phyloP scores from a whole-genome alignment of 2,888 invertebrate species.

The Galeopsomyia nigrocyanea region DNA sequence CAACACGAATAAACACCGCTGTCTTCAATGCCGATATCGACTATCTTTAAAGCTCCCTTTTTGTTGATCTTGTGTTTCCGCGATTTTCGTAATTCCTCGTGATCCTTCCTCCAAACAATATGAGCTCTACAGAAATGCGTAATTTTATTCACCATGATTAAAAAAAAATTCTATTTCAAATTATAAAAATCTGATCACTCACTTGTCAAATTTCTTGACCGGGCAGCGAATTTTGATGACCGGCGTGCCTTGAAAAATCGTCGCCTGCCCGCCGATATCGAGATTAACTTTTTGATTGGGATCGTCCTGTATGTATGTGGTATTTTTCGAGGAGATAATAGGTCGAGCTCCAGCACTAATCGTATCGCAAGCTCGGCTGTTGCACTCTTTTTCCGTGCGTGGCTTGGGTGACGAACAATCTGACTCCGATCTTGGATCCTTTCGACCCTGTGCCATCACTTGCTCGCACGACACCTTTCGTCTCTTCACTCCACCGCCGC shows the following conservation, averaged over 20 bases:
- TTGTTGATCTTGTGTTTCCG: conserved; percentile 90
- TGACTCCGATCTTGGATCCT: conserved; percentile 82
- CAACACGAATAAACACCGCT: conserved; percentile 89
- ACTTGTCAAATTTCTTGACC: conserved; percentile 80
- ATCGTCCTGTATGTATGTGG: conserved; percentile 86
- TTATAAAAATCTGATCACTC: conserved; percentile 44
- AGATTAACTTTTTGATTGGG: conserved; percentile 83
- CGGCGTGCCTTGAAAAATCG: conserved; percentile 87
- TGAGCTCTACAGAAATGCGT: conserved; percentile 73
- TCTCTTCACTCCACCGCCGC: conserved; percentile 91
- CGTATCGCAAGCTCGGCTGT: conserved; percentile 80
- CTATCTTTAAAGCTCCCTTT: conserved; percentile 90
- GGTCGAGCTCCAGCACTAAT: conserved; percentile 80
- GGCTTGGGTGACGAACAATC: conserved; percentile 85
- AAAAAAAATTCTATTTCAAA: no score
- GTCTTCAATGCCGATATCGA: conserved; percentile 84
- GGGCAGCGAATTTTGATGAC: conserved; percentile 95
- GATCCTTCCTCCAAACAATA: conserved; percentile 92
- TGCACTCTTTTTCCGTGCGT: conserved; percentile 85
- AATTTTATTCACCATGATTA: conserved; percentile 9
- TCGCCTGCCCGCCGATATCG: conserved; percentile 91
- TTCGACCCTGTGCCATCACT: conserved; percentile 92
- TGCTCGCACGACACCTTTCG: conserved; percentile 89
- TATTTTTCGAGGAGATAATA: conserved; percentile 82
- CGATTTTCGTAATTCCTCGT: conserved; percentile 81